Percentiles rank a stretch among this genome's conserved stretches.
These are phyloP conservation scores for Rissa tridactyla DNA, from an alignment of 2,113 vertebrate species.

Conservation along the genomic window DNA sequence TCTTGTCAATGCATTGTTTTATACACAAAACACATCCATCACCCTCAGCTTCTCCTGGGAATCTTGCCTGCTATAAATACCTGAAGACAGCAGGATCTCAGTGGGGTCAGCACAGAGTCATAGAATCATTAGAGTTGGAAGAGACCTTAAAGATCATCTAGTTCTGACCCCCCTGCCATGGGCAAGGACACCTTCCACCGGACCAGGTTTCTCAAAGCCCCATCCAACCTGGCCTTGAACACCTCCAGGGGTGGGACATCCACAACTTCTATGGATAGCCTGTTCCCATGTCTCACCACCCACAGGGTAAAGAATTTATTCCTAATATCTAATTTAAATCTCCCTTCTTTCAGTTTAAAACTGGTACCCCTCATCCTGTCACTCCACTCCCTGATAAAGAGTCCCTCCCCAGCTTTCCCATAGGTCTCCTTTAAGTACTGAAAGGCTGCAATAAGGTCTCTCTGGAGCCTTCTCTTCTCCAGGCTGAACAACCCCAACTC, in stretches of 20 bases:
- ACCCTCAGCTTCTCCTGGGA: background rate
- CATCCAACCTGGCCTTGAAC: background rate
- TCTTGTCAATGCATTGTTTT: background rate
- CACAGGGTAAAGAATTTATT: background rate
- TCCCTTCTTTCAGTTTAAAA: background rate
- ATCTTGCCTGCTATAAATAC: background rate
- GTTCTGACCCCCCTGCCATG: background rate
- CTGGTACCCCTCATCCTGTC: background rate
- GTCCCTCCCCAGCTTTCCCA: background rate
- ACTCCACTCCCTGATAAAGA: background rate
- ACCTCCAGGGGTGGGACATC: background rate
- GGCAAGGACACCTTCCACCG: background rate
- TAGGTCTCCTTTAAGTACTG: background rate
- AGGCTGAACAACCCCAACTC: background rate
- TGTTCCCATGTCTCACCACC: background rate
- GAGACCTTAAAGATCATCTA: background rate
- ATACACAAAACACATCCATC: background rate
- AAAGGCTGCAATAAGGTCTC: background rate
- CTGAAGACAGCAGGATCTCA: background rate
- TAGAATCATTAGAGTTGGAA: background rate
- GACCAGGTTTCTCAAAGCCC: background rate
- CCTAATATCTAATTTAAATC: background rate
- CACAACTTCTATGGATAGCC: background rate
- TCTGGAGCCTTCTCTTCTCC: background rate
- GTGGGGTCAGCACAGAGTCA: background rate